These are phyloP conservation scores for Drosophila robusta DNA, from an alignment of 2,888 invertebrate species.

Conservation along the genomic window DNA sequence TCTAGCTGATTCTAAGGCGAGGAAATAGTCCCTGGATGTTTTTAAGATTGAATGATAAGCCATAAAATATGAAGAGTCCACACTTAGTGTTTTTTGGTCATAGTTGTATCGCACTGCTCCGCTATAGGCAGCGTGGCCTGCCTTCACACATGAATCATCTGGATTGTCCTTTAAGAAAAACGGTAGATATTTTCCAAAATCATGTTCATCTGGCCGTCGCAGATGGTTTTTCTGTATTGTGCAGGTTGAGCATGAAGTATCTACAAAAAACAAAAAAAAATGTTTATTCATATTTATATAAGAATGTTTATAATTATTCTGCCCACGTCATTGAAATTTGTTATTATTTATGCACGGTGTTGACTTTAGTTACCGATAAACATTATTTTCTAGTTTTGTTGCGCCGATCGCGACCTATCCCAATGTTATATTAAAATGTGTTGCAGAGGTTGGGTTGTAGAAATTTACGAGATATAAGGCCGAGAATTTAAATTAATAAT, in stretches of 20 bases:
- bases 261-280: constrained; percentile 64
- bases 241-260: constrained; percentile 78
- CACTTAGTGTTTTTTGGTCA: constrained; percentile 73
- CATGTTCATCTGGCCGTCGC: constrained; percentile 87
- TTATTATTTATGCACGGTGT: too few relatives aligned
- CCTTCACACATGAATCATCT: constrained; percentile 90
- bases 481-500: too few relatives aligned
- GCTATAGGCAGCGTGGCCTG: constrained; percentile 93
- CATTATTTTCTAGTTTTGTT: too few relatives aligned
- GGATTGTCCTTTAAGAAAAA: constrained; percentile 95
- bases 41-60: constrained; percentile 97
- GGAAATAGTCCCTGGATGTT: constrained; percentile 95
- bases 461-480: too few relatives aligned
- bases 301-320: too few relatives aligned
- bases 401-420: too few relatives aligned
- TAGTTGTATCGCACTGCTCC: constrained; percentile 89
- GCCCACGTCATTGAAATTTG: too few relatives aligned
- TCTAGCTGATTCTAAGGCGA: constrained; percentile 93
- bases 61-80: constrained; percentile 96
- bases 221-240: constrained; percentile 72
- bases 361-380: too few relatives aligned
- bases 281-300: too few relatives aligned
- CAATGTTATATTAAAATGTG: too few relatives aligned
- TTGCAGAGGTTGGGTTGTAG: too few relatives aligned
- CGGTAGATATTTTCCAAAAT: constrained; percentile 91